Evolutionary conservation across 2,113 vertebrate species (phyloP).

Genomic region (Macquaria ambigua): DNA sequence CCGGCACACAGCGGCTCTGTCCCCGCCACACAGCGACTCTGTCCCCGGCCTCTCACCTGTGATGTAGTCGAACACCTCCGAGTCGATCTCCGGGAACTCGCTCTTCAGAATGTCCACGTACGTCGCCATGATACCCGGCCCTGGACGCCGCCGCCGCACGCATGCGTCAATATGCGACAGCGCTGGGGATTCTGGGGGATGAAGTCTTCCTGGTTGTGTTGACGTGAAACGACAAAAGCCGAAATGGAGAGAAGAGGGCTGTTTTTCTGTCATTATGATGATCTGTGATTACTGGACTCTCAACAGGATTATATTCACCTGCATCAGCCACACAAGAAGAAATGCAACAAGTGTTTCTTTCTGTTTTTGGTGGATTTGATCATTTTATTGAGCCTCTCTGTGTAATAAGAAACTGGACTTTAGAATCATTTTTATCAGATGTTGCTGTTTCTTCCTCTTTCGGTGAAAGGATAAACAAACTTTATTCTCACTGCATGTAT

Average conservation of each 20-base stretch:
- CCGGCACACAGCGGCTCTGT: neutral
- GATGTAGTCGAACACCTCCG: constrained; percentile 94
- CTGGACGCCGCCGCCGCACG: constrained; percentile 56
- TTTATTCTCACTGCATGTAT: too few species aligned
- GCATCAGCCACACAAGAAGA: too few species aligned
- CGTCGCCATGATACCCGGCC: constrained; percentile 91
- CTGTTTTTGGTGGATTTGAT: too few species aligned
- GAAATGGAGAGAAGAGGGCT: neutral
- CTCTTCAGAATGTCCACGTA: constrained; percentile 94
- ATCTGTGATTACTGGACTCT: neutral
- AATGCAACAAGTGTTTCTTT: too few species aligned
- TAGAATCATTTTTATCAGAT: too few species aligned
- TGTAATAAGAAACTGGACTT: too few species aligned
- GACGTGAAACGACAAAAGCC: neutral
- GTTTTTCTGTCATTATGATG: neutral
- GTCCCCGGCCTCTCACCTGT: constrained; percentile 85
- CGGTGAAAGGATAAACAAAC: too few species aligned
- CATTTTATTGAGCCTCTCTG: too few species aligned
- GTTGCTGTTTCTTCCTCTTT: too few species aligned
- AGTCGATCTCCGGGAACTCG: constrained; percentile 96
- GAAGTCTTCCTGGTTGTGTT: constrained; percentile 13
- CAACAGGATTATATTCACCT: too few species aligned
- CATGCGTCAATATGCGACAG: constrained; percentile 68
- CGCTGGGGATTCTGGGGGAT: constrained; percentile 61
- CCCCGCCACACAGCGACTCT: neutral